Percentiles rank a stretch among this genome's conserved stretches.
Evolutionary conservation across 2,888 invertebrate genomes (phyloP).

Genomic region (Ophion slaviceki): DNA sequence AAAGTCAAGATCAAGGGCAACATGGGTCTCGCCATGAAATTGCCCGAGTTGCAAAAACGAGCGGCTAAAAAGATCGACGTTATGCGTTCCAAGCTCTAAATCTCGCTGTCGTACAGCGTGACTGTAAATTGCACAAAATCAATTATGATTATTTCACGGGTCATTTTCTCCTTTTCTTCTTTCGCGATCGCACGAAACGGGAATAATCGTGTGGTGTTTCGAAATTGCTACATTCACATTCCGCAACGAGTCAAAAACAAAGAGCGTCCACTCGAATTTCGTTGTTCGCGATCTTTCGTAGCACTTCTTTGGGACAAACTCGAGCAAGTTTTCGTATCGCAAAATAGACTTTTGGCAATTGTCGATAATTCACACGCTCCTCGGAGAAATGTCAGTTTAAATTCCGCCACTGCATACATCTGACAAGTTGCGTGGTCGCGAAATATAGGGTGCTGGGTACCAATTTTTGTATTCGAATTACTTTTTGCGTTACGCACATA

Average conservation of each 20-base stretch:
- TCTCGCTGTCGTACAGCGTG: neutral
- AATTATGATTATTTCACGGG: neutral
- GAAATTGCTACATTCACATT: neutral
- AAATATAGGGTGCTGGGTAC: slow-evolving; percentile 55
- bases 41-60: slow-evolving; percentile 92
- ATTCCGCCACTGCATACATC: neutral
- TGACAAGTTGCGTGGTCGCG: slow-evolving; percentile 16
- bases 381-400: neutral
- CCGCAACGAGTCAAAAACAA: neutral
- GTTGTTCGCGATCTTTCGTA: neutral
- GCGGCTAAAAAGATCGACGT: slow-evolving; percentile 90
- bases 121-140: slow-evolving; percentile 2
- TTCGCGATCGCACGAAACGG: neutral
- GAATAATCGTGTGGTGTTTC: neutral
- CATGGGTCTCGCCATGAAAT: slow-evolving; percentile 97
- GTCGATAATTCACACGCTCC: slow-evolving; percentile 25
- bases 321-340: neutral
- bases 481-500: neutral
- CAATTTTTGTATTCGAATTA: slow-evolving; percentile 13
- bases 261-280: neutral
- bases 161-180: neutral
- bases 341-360: neutral
- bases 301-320: neutral
- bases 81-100: slow-evolving; percentile 90
- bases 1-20: slow-evolving; percentile 98